Base-by-base conservation (phyloP, 2,797 vertebrate genomes). In the Typhlichthys subterraneus region DNA sequence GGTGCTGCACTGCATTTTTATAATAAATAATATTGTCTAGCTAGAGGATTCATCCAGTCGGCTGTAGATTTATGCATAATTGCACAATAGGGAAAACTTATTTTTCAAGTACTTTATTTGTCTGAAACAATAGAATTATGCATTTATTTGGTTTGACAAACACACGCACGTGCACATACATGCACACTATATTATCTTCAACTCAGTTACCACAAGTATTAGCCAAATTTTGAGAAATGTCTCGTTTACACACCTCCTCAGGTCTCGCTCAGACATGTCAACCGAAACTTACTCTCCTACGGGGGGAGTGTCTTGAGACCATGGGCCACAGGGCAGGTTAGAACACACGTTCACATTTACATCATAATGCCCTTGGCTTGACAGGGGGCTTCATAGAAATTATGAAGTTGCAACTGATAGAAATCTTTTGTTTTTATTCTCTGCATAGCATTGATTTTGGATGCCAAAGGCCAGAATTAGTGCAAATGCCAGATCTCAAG, bases 181-280 rank as follows among this genome's bases (percentile, higher is more conserved):
- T 5, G 4, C 45, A 46, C 12, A 45, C 45, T 63, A 10, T 59
- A 45, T 33, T 2, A 12, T 23, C 66, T 1, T 60, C 9, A 17
- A 6, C 4, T 14, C 4, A 59, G 45, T 61, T 42, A 42, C 38
- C 38, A 8, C 10, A 42, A 42, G 38, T 42, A 42, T 9, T 2
- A 42, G 38, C 53, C 19, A 49, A 46, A 61, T 13, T 0, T 13
- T 53, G 19, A 63, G 51, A 49, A 50, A 2, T 17, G 3, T 69
- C 38, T 65, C 57, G 53, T 79, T 80, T 65, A 68, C 73, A 80
- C 69, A 8, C 72, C 38, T 70, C 46, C 31, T 57, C 12, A 14
- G 64, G 62, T 78, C 85, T 76, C 31, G 86, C 83, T 85, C 76
- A 85, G 86, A 85, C 87, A 81, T 90, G 88, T 87, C 64, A 79